Conservation (phyloP, 1,140 invertebrate species). For the Hylyphantes graminicola region DNA sequence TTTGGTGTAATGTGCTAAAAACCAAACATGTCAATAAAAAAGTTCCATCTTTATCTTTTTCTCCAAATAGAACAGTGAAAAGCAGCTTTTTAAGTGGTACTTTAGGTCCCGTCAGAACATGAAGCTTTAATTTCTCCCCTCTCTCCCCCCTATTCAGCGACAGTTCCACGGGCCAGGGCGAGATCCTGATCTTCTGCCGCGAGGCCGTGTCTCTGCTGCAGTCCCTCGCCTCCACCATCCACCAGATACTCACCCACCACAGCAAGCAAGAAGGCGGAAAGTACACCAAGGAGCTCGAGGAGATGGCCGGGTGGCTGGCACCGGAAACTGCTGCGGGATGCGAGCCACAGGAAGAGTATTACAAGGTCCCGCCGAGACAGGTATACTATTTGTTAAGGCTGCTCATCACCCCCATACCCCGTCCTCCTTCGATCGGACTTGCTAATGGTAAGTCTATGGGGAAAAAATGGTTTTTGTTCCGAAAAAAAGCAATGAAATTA, state of each 20-base stretch:
- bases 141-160: slow-evolving; percentile 50
- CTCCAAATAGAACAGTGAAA: no score
- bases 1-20: no score
- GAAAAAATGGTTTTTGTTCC: no score
- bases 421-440: no score
- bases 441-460: no score
- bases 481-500: no score
- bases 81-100: no score
- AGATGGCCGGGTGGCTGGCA: slow-evolving; percentile 40
- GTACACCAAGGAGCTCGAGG: slow-evolving; percentile 43
- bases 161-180: slow-evolving; percentile 58
- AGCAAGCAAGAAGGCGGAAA: slow-evolving; percentile 24
- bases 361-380: slow-evolving; percentile 45
- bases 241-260: slow-evolving; percentile 35
- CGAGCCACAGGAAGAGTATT: slow-evolving; percentile 25
- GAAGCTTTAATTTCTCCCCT: no score
- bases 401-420: no score
- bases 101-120: no score
- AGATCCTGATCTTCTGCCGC: slow-evolving; percentile 46
- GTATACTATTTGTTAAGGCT: background rate
- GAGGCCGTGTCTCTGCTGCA: slow-evolving; percentile 44
- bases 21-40: no score
- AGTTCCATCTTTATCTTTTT: no score
- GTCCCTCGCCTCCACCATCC: slow-evolving; percentile 36
- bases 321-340: background rate